Evolutionary conservation across 2,888 invertebrate species (phyloP), one percentile per base, ranked within the genome.

Genomic region (Gortyna flavago): DNA sequence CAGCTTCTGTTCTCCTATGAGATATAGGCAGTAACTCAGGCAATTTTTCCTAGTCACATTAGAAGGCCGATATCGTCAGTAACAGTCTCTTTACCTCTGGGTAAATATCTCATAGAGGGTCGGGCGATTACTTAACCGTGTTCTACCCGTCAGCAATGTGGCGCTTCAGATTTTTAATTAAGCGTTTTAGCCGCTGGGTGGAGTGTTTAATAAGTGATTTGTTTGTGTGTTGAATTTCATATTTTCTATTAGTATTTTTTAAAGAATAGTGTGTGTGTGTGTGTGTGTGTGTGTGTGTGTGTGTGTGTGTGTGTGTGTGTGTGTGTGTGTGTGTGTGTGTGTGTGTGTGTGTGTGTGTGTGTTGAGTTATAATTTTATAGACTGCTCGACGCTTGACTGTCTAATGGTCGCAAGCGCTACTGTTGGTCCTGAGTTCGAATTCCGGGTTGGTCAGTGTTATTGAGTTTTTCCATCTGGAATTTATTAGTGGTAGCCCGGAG

Each of bases 1-100:
- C 88, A 84, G 88, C 89, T 88, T 32, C 89, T 68, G 87, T 85
- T 79, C 62, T 72, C 62, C 67, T 75, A 79, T 83, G 84, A 89
- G 72, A 69, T 80, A 85, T 73, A 51, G 75, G 41, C 70, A 44
- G 66, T 25, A 35, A 13, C 51, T 38, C 62, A 54, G 73, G 41
- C 57, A 35, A 89, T 89, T 76, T 82, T 73, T 89, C 85, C 69
- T 13, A 78, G 89, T 89, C 89, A 75, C 77, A 77, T 78, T 82
- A 78, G 75, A 75, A 38, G 84, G 68, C 57, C 81, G 79, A 80
- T 79, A 82, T 78, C 82, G 73, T 89, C 57, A 51, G 70, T 89
- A 44, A 61, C 32, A 51, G 84, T 84, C 84, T 77, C 64, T 81
- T 82, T 80, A 75, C 69, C 29, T 67, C 59, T 44, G 51, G 11